Conservation (phyloP, 92 coral and sea anemone species). For the Epizoanthus illoricatus region DNA sequence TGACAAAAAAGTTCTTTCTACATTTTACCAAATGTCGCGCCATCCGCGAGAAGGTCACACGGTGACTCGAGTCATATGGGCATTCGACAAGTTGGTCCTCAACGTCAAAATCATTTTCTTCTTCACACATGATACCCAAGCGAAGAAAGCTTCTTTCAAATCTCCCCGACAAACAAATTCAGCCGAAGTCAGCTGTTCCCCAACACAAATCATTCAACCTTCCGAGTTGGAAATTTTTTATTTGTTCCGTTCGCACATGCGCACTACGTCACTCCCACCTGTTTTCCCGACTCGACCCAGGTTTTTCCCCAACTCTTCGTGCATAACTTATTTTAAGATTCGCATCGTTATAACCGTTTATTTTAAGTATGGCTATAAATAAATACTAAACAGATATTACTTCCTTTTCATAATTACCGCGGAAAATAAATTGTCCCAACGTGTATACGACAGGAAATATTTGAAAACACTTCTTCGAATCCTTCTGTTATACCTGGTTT, state of each 20-base stretch:
- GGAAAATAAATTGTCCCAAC: conserved; percentile 10
- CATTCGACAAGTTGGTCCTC: conserved; percentile 70
- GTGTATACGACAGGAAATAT: not conserved
- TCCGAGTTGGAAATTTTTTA: conserved; percentile 86
- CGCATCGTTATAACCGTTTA: not conserved
- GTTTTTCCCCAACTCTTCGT: conserved; percentile 43
- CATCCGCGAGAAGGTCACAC: conserved; percentile 66
- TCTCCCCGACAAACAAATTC: conserved; percentile 77
- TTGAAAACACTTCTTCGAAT: too few species aligned
- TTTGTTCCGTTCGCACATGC: conserved; percentile 84
- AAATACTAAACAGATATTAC: conserved; percentile 11
- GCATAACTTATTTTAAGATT: not conserved
- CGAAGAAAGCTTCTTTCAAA: conserved; percentile 65
- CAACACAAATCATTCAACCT: conserved; percentile 82
- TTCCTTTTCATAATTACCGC: conserved; percentile 22
- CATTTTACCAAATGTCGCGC: conserved; percentile 83
- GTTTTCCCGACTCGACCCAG: conserved; percentile 55
- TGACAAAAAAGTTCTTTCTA: conserved; percentile 66
- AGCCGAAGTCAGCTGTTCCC: conserved; percentile 92
- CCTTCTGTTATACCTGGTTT: too few species aligned
- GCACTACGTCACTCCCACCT: conserved; percentile 79
- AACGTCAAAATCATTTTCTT: conserved; percentile 75
- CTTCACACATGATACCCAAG: conserved; percentile 75
- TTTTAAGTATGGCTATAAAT: conserved; percentile 34
- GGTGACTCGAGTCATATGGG: conserved; percentile 81